These are phyloP conservation scores for Amphiprion percula DNA, from an alignment of 2,113 vertebrate genomes.

Conservation along the genomic window DNA sequence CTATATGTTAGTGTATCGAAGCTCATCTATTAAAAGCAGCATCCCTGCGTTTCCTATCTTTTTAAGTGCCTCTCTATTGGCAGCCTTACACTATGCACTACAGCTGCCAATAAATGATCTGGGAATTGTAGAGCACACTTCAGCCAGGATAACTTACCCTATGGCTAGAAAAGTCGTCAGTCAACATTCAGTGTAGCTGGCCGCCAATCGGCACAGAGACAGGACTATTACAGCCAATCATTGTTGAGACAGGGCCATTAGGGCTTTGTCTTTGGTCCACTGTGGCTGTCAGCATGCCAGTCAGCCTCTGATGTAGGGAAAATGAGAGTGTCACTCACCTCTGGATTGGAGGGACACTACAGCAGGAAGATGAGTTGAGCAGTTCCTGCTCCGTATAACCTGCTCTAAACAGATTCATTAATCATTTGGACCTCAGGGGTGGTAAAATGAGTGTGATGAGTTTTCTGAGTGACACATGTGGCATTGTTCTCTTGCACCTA, in stretches of 20 bases:
- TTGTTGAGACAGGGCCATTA: slow-evolving; percentile 53
- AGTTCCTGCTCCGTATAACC: slow-evolving; percentile 47
- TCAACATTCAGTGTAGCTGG: slow-evolving; percentile 61
- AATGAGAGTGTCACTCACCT: slow-evolving; percentile 68
- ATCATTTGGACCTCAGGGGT: slow-evolving; percentile 41
- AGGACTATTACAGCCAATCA: slow-evolving; percentile 66
- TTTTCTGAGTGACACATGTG: slow-evolving; percentile 65
- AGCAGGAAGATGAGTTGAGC: slow-evolving; percentile 51
- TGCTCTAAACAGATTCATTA: slow-evolving; percentile 39
- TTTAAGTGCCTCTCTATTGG: slow-evolving; percentile 75
- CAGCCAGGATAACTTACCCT: slow-evolving; percentile 39
- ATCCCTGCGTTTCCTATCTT: slow-evolving; percentile 61
- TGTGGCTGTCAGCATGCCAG: slow-evolving; percentile 62
- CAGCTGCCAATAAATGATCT: slow-evolving; percentile 75
- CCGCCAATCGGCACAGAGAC: slow-evolving; percentile 61
- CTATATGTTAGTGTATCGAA: slow-evolving; percentile 71
- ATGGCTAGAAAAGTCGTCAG: slow-evolving; percentile 55
- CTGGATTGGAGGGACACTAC: slow-evolving; percentile 50
- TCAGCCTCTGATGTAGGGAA: slow-evolving; percentile 52
- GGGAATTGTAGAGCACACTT: slow-evolving; percentile 35
- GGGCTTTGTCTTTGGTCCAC: slow-evolving; percentile 46
- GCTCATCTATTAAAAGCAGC: slow-evolving; percentile 75
- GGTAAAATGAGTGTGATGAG: slow-evolving; percentile 51
- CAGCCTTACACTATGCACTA: slow-evolving; percentile 41
- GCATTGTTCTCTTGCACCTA: slow-evolving; percentile 68